Percentiles rank a stretch among this genome's conserved stretches.
phyloP scores from a whole-genome alignment of 2,797 vertebrate genomes.

The Perodicticus potto region DNA sequence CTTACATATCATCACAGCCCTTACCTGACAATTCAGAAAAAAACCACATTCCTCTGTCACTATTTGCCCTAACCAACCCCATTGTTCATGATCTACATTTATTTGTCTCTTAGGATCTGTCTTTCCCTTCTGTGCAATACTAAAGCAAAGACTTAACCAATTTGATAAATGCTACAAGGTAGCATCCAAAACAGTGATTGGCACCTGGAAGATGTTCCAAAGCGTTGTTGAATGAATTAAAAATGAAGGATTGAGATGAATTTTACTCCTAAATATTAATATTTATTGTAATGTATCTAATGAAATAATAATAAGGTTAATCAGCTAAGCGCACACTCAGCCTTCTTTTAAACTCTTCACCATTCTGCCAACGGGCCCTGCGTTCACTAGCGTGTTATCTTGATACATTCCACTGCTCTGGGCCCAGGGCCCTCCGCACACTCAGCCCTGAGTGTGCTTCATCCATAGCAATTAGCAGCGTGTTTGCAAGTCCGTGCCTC shows the following conservation, averaged over 20 bases:
- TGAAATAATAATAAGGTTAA: conserved; percentile 6
- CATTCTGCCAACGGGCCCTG: background rate
- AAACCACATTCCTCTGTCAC: background rate
- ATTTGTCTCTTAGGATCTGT: background rate
- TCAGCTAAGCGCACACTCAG: background rate
- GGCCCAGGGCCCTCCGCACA: background rate
- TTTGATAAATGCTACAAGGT: background rate
- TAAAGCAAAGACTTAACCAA: background rate
- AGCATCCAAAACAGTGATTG: background rate
- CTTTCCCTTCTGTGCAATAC: background rate
- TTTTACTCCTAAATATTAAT: background rate
- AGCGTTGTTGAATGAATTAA: background rate
- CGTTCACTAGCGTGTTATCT: background rate
- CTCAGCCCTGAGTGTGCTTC: rapidly evolving
- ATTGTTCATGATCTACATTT: background rate
- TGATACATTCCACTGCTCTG: background rate
- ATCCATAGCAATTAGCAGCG: background rate
- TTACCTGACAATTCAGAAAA: background rate
- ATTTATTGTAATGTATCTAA: background rate
- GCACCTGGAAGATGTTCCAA: background rate
- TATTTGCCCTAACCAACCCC: background rate
- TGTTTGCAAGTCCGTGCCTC: background rate
- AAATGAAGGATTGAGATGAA: background rate
- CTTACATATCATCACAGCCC: background rate
- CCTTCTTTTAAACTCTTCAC: conserved; percentile 3